Percentiles rank a stretch among this genome's conserved stretches.
phyloP scores from a whole-genome alignment of 2,888 invertebrate genomes.

The Cosmopolites sordidus region DNA sequence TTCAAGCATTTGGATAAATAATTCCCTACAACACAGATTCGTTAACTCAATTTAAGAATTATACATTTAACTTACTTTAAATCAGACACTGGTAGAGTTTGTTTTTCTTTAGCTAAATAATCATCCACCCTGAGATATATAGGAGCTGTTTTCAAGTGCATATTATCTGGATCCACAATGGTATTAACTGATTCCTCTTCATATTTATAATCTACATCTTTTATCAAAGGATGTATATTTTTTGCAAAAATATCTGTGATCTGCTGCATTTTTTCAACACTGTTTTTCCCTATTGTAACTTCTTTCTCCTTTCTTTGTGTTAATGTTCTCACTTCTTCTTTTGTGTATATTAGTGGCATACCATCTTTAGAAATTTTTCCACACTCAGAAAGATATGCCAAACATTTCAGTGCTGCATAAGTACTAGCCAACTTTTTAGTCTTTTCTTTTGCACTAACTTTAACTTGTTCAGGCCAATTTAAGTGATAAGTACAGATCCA shows the following conservation, averaged over 20 bases:
- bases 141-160: conserved; percentile 20
- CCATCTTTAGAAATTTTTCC: conserved; percentile 51
- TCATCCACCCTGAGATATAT: conserved; percentile 28
- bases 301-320: conserved; percentile 8
- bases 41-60: background rate
- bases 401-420: conserved; percentile 53
- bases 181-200: conserved; percentile 14
- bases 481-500: conserved; percentile 57
- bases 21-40: conserved; percentile 38
- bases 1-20: conserved; percentile 53
- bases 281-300: conserved; percentile 29
- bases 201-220: conserved; percentile 11
- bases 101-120: conserved; percentile 39
- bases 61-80: conserved; percentile 40
- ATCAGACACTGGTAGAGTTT: conserved; percentile 44
- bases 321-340: conserved; percentile 16
- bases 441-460: conserved; percentile 52
- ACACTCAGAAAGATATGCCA: conserved; percentile 54
- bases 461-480: conserved; percentile 56
- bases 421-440: conserved; percentile 55
- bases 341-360: conserved; percentile 46
- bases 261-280: conserved; percentile 45
- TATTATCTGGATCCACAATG: conserved; percentile 12
- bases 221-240: conserved; percentile 32
- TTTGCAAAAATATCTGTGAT: conserved; percentile 41